phyloP scores from a whole-genome alignment of 2,888 invertebrate species.

The Microplitis deprimator region DNA sequence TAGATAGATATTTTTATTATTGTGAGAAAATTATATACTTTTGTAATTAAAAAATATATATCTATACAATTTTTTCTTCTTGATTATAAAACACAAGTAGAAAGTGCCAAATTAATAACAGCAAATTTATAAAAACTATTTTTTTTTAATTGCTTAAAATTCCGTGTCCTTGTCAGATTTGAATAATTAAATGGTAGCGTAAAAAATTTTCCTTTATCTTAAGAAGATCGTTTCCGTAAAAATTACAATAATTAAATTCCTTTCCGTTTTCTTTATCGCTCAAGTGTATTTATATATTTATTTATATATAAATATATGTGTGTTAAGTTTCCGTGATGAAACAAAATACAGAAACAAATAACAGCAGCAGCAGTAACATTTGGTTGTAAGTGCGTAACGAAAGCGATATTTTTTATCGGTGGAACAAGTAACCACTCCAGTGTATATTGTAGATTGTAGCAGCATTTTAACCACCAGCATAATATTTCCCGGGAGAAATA shows the following conservation, averaged over 20 bases:
- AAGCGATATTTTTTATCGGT: slow-evolving; percentile 25
- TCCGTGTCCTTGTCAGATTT: neutral
- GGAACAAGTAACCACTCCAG: neutral
- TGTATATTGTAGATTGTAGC: slow-evolving; percentile 2
- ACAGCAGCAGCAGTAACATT: slow-evolving; percentile 11
- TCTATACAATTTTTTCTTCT: no score
- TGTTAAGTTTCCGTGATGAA: neutral
- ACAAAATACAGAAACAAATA: slow-evolving; percentile 19
- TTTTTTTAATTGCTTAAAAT: neutral
- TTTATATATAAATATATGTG: neutral
- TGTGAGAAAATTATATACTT: neutral
- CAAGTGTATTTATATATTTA: neutral
- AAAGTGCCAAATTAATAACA: no score
- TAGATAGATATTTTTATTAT: neutral
- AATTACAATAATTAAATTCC: slow-evolving; percentile 21
- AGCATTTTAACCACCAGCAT: slow-evolving; percentile 1
- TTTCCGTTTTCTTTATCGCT: slow-evolving; percentile 20
- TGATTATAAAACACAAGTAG: no score
- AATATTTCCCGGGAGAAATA: slow-evolving; percentile 37
- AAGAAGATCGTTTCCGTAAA: slow-evolving; percentile 3
- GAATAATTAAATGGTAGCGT: neutral
- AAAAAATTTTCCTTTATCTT: slow-evolving; percentile 4
- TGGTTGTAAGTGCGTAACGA: slow-evolving; percentile 27
- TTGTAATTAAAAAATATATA: neutral
- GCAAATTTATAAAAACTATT: no score